phyloP scores from a whole-genome alignment of 2,113 vertebrate genomes.

The Marmota flaviventris region DNA sequence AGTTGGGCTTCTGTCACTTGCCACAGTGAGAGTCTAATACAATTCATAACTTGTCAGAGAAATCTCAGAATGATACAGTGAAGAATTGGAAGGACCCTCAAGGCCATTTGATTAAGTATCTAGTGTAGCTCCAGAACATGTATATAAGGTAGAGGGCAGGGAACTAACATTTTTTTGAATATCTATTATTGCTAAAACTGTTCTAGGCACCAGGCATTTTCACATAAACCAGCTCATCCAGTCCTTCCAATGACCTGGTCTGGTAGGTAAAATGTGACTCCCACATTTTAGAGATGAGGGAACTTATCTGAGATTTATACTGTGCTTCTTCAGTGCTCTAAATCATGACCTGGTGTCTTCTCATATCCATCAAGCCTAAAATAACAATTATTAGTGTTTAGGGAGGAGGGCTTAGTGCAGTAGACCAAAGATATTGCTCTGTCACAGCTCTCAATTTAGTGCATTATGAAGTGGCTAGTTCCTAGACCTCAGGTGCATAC shows the following conservation, averaged over 20 bases:
- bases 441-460: background rate
- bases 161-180: background rate
- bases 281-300: background rate
- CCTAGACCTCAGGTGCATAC: background rate
- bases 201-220: background rate
- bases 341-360: background rate
- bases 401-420: background rate
- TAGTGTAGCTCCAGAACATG: background rate
- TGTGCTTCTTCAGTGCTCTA: background rate
- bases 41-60: background rate
- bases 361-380: background rate
- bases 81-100: background rate
- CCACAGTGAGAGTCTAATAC: background rate
- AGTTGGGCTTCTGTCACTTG: background rate
- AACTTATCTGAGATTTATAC: background rate
- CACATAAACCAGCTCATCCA: background rate
- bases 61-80: background rate
- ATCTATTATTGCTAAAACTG: background rate
- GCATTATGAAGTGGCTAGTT: background rate
- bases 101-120: background rate
- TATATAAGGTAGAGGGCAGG: background rate
- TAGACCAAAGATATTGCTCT: background rate
- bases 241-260: background rate
- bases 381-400: background rate
- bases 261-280: background rate